Evolutionary conservation across 2,113 vertebrate species (phyloP).

Genomic region (Irena cyanogastra): DNA sequence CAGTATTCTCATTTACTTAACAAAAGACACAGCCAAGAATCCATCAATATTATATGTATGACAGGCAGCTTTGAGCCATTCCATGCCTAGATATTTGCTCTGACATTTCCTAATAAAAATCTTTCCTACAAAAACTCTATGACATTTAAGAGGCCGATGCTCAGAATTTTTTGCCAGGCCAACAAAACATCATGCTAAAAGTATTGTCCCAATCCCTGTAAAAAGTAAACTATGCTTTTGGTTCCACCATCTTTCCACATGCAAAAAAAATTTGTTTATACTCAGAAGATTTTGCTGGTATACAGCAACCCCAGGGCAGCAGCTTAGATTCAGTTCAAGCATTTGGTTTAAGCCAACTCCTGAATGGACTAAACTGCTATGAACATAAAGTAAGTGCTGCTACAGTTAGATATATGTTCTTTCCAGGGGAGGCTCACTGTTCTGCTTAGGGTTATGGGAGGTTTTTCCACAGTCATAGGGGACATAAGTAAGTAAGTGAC

Average conservation of each 20-base stretch:
- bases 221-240: not conserved
- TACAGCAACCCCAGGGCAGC: not conserved
- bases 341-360: not conserved
- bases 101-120: slow-evolving; percentile 52
- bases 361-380: not conserved
- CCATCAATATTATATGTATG: slow-evolving; percentile 16
- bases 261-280: not conserved
- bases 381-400: accelerated
- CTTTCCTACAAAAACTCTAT: not conserved
- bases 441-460: not conserved
- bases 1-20: slow-evolving; percentile 62
- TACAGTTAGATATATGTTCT: not conserved
- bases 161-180: not conserved
- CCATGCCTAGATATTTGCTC: slow-evolving; percentile 26
- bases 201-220: not conserved
- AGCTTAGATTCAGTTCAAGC: not conserved
- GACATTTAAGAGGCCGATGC: not conserved
- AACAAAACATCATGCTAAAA: not conserved
- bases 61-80: slow-evolving; percentile 49
- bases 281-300: not conserved
- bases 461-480: not conserved
- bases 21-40: slow-evolving; percentile 64
- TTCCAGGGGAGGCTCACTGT: not conserved
- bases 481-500: not conserved
- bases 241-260: not conserved